Evolutionary conservation across 2,888 invertebrate genomes (phyloP), one percentile per base, ranked within the genome.

Genomic region (Eupeodes luniger): DNA sequence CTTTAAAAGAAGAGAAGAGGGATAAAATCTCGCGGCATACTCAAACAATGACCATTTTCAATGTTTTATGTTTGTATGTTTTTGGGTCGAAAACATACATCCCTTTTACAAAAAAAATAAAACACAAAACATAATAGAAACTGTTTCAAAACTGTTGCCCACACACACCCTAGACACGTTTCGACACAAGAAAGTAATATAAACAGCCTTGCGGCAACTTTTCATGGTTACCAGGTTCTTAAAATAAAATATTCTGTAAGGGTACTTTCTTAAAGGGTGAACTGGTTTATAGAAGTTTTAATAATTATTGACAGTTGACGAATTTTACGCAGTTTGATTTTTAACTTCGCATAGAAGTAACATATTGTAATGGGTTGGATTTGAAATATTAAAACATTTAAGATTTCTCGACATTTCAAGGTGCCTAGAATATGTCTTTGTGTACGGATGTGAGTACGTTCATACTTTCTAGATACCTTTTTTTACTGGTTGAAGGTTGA

Each of bases 81-180:
- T 75, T 72, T 53, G 55, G 55, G 57, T 61, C 77, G 47, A 34
- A 62, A 66, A 80, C 55, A 87, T 36, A 81, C 72, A 84, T 74
- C 77, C 77, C 81, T 67, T 66, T 27, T 2, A 27, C 27, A 77
- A 40, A 70, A 53, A 66, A 59, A 81, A 57, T 6, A 57, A 0
- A 1, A 12, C 12, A 16, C 7, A 34, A 14, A 27, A 34, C 2
- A 59, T 34, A 77, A 55, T 64, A 16, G 64, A 85, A 85, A 84
- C 81, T 66, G 75, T 85, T 85, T 81, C 81, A 88, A 27, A 85
- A 81, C 88, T 88, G 88, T 88, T 88, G 88, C 85, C 88, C 78
- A 81, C 44, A 62, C 44, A 62, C 85, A 81, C 81, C 69, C 36
- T 51, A 81, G 70, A 62, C 64, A 80, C 66, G 76, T 69, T 62